Conservation (phyloP, 2,113 vertebrate species). For the Halcyon malimbica region DNA sequence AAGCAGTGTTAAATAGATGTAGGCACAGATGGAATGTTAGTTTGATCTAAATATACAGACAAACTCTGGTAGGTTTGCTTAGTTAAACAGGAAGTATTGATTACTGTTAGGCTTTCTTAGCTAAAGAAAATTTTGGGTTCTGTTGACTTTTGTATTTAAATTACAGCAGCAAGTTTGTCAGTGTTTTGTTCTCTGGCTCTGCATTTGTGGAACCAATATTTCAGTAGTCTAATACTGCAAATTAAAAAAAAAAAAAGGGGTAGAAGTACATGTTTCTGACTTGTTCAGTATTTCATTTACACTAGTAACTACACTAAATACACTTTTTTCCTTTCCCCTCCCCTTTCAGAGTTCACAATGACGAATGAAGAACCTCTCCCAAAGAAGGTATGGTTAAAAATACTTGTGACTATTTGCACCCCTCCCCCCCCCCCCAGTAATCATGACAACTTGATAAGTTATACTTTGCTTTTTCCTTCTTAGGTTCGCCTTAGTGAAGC, state of each 20-base stretch:
- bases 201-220: not conserved
- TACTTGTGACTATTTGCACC: not conserved
- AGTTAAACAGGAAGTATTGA: not conserved
- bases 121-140: not conserved
- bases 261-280: not conserved
- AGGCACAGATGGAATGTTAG: not conserved
- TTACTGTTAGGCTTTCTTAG: not conserved
- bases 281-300: not conserved
- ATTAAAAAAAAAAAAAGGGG: not conserved
- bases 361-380: constrained; percentile 99
- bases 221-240: not conserved
- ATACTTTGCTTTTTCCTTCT: not conserved
- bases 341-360: constrained; percentile 86
- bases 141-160: not conserved
- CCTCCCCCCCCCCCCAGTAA: not conserved
- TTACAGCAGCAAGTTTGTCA: not conserved
- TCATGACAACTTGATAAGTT: not conserved
- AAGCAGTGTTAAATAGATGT: rapidly evolving
- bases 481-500: constrained; percentile 98
- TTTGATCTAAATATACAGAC: not conserved
- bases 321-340: not conserved
- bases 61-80: not conserved
- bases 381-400: constrained; percentile 88
- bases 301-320: not conserved
- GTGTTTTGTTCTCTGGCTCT: not conserved